Conservation (phyloP, 1,140 invertebrate species). For the Venturia canescens region DNA sequence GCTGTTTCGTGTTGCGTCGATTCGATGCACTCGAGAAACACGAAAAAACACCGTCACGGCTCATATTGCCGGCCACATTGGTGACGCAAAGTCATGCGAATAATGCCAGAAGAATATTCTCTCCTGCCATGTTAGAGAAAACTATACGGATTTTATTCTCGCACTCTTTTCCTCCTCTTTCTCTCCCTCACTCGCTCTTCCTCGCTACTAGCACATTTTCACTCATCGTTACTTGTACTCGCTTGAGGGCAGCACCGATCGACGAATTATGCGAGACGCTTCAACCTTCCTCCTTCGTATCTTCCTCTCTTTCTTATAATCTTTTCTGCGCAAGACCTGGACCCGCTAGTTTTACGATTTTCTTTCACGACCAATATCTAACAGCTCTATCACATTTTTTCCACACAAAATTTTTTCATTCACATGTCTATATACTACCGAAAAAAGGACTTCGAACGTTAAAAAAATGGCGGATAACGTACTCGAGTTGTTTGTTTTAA, state of each 20-base stretch:
- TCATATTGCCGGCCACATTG: constrained; percentile 50
- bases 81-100: constrained; percentile 51
- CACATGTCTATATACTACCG: too few species aligned
- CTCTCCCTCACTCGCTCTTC: neutral
- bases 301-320: neutral
- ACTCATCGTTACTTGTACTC: neutral
- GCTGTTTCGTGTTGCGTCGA: constrained; percentile 13
- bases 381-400: too few species aligned
- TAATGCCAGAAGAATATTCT: constrained; percentile 51
- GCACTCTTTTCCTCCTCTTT: neutral
- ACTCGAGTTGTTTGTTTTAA: too few species aligned
- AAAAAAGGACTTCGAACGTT: too few species aligned
- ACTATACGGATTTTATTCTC: constrained; percentile 12
- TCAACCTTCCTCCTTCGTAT: neutral
- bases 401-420: too few species aligned
- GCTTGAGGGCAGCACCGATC: constrained; percentile 8
- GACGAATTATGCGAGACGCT: neutral
- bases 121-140: constrained; percentile 53
- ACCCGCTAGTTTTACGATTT: constrained; percentile 1
- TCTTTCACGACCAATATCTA: too few species aligned
- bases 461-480: too few species aligned
- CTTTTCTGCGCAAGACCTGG: neutral
- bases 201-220: neutral
- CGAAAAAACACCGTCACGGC: constrained; percentile 45
- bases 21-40: constrained; percentile 41